Percentiles rank a stretch among this genome's conserved stretches.
Evolutionary conservation across 2,113 vertebrate genomes (phyloP).

Genomic region (Erythrocercus mccallii): DNA sequence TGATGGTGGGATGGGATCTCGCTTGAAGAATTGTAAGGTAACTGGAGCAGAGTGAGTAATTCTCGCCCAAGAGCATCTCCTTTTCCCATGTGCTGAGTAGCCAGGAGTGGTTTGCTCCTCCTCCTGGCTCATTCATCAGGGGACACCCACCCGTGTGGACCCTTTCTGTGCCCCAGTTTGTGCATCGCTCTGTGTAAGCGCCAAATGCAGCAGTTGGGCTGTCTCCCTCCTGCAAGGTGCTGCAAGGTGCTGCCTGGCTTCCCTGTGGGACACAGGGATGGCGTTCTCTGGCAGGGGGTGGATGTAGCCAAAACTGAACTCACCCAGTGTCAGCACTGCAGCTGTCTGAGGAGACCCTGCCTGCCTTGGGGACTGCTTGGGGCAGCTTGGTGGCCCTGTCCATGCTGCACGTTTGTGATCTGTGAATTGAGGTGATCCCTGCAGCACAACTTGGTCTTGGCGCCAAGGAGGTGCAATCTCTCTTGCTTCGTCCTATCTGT

Average conservation of each 20-base stretch:
- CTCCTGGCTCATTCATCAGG: neutral
- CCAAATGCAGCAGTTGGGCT: rapidly evolving
- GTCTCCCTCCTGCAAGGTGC: neutral
- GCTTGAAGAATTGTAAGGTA: constrained; percentile 30
- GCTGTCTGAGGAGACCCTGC: neutral
- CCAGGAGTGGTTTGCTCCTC: neutral
- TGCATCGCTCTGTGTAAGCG: rapidly evolving
- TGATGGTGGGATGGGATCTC: constrained; percentile 39
- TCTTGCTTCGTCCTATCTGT: neutral
- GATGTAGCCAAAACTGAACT: neutral
- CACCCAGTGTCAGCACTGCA: rapidly evolving
- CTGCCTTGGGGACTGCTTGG: neutral
- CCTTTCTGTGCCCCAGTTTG: neutral
- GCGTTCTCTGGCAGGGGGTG: neutral
- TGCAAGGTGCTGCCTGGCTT: neutral
- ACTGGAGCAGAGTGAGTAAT: constrained; percentile 57
- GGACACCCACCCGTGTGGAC: neutral
- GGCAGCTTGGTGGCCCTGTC: neutral
- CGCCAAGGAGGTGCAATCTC: rapidly evolving
- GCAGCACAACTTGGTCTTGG: rapidly evolving
- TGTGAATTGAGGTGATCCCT: neutral
- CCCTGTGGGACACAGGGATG: neutral
- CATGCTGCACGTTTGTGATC: rapidly evolving
- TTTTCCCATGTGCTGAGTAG: neutral
- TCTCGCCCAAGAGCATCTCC: neutral